Percentiles rank a stretch among this genome's conserved stretches.
These are phyloP conservation scores for Drosophila helvetica DNA, from an alignment of 2,888 invertebrate species.

Conservation along the genomic window DNA sequence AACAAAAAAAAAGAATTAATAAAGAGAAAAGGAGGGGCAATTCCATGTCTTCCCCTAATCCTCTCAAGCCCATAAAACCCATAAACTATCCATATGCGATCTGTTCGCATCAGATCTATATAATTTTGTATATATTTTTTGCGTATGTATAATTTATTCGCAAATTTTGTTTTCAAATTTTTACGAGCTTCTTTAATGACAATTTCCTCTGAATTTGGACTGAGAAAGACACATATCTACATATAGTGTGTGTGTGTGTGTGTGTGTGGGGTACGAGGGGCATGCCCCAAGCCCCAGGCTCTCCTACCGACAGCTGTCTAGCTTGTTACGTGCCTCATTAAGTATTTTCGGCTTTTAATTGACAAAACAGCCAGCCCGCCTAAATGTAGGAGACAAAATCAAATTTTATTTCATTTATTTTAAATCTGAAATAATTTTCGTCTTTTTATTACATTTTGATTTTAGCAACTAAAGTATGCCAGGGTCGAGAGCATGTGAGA, in stretches of 20 bases:
- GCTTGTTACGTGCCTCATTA: constrained; percentile 76
- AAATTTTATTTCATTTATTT: constrained; percentile 32
- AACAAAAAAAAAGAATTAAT: background rate
- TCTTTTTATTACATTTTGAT: constrained; percentile 27
- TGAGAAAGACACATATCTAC: constrained; percentile 12
- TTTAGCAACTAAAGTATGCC: constrained; percentile 14
- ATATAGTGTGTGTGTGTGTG: too few species aligned
- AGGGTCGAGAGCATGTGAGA: constrained; percentile 20
- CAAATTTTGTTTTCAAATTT: constrained; percentile 51
- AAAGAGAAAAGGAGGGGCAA: constrained; percentile 8
- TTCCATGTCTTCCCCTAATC: constrained; percentile 23
- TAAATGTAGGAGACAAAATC: constrained; percentile 49
- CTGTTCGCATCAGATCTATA: constrained; percentile 5
- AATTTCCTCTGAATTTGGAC: constrained; percentile 63
- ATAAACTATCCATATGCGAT: constrained; percentile 8
- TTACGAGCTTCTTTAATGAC: constrained; percentile 71
- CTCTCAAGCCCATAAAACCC: background rate
- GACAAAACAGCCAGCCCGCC: constrained; percentile 53
- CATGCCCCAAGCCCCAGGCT: background rate
- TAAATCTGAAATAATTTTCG: constrained; percentile 37
- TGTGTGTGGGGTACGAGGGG: background rate
- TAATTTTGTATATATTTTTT: constrained; percentile 14
- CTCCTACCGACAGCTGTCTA: constrained; percentile 34
- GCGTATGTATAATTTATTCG: constrained; percentile 25
- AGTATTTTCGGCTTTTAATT: constrained; percentile 74